phyloP scores from a whole-genome alignment of 2,113 vertebrate genomes.

The Apeltes quadracus region DNA sequence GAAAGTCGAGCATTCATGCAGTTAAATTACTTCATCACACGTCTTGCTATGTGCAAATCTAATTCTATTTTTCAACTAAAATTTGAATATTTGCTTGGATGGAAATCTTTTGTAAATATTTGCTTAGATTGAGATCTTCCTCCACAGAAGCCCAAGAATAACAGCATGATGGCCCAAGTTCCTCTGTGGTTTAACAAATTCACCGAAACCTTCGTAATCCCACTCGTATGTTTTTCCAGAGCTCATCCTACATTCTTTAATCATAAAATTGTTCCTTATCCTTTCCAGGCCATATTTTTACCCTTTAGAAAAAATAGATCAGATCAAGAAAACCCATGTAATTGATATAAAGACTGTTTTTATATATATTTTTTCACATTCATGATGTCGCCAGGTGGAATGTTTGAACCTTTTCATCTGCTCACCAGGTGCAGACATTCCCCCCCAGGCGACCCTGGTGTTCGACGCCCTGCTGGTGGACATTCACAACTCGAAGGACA shows the following conservation, averaged over 20 bases:
- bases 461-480: slow-evolving; percentile 89
- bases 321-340: background rate
- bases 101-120: too few relatives aligned
- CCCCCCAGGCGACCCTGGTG: slow-evolving; percentile 90
- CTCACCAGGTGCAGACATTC: slow-evolving; percentile 85
- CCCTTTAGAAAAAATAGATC: background rate
- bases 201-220: background rate
- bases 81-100: too few relatives aligned
- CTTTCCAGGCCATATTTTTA: background rate
- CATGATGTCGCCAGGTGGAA: background rate
- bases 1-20: too few relatives aligned
- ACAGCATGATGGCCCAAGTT: background rate
- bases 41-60: background rate
- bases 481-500: slow-evolving; percentile 92
- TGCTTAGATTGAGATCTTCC: background rate
- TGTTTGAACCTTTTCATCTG: background rate
- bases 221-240: background rate
- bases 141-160: background rate
- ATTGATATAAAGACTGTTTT: background rate
- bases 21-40: background rate
- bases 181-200: background rate
- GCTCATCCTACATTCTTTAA: background rate
- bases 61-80: background rate
- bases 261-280: background rate
- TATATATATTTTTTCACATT: background rate